Conservation (phyloP, 2,113 vertebrate species). For the Telmatochromis sp. region DNA sequence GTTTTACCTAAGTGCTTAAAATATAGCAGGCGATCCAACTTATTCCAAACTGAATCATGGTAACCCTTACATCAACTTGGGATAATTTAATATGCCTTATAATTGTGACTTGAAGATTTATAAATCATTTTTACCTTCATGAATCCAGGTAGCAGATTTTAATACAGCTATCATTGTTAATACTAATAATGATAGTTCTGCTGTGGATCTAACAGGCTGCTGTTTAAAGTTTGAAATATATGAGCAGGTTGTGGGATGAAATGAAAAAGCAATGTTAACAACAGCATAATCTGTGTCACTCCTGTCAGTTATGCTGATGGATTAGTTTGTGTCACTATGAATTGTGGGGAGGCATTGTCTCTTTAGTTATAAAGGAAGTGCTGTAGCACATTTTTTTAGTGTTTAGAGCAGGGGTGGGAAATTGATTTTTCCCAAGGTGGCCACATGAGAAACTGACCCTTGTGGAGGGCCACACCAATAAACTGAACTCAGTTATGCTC, state of each 20-base stretch:
- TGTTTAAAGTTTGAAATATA: background rate
- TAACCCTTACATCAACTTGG: background rate
- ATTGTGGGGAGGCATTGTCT: background rate
- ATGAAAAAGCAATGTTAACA: background rate
- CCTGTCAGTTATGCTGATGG: background rate
- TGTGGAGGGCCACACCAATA: background rate
- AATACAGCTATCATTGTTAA: background rate
- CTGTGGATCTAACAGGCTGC: background rate
- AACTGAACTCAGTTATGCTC: background rate
- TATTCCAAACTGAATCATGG: background rate
- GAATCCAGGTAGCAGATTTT: background rate
- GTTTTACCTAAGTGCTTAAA: background rate
- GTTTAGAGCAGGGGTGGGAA: background rate
- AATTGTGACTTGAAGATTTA: background rate
- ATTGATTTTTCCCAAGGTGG: background rate
- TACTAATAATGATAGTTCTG: background rate
- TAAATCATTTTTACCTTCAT: background rate
- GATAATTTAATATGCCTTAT: background rate
- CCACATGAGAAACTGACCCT: background rate
- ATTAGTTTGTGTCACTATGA: background rate
- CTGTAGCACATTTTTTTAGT: background rate
- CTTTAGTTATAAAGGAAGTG: background rate
- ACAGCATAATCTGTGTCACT: background rate
- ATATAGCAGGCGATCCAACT: background rate
- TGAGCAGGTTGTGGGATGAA: background rate